Base-by-base conservation (phyloP, 2,113 vertebrate genomes). In the Xiphophorus couchianus region DNA sequence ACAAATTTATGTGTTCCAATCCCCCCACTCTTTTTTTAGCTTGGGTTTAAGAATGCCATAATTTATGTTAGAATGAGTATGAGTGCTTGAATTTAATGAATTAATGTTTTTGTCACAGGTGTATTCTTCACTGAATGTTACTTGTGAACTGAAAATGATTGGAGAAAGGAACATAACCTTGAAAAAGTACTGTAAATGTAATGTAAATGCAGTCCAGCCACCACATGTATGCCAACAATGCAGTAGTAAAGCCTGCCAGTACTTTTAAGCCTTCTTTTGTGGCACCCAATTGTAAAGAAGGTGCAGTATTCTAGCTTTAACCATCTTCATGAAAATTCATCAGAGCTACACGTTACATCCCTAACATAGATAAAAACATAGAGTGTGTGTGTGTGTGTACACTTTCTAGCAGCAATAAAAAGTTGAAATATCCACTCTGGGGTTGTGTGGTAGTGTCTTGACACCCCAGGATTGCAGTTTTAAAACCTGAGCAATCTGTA, bases 401-500 rank as follows among this genome's bases (percentile, higher is more conserved):
- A 44, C 37, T 68, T 62, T 48, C 51, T 60, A 27, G 66, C 27
- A 79, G 62, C 67, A 62, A 71, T 69, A 39, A 71, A 74, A 69
- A 42, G 37, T 19, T 76, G 39, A 78, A 71, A 66, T 64, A 66
- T 73, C 66, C 31, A 27, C 74, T 5, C 0, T 70, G 58, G 77
- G 73, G 28, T 35, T 68, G 71, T 77, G 72, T 27, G 19, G 22
- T 8, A 31, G 14, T 75, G 74, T 82, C 85, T 76, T 74, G 69
- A 78, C 78, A 80, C 78, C 30, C 73, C 62, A 67, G 35, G 69
- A 83, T 69, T 62, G 66, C 61, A 62, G 39, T 86, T 87, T 90
- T 91, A 85, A 77, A 85, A 74, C 66, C 66, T 4, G 12, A 69
- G 58, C 84, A 77, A 84, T 86, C 84, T 89, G 90, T 78, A 81